Percentiles rank a stretch among this genome's conserved stretches.
Conservation (phyloP, 2,113 vertebrate species). For the Empidonax alnorum region DNA sequence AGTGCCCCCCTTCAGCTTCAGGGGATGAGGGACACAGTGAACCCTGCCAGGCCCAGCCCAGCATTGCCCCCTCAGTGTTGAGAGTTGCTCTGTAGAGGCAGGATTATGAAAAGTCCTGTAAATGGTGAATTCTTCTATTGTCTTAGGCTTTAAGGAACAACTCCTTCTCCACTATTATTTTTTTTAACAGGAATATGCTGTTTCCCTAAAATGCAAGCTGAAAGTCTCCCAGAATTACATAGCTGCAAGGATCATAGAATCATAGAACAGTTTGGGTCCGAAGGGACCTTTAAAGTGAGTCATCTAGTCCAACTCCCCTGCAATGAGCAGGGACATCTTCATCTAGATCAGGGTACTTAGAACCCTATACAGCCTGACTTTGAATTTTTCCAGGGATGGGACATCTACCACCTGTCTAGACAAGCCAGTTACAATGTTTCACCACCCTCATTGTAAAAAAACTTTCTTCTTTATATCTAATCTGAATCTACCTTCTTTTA, state of each 20-base stretch:
- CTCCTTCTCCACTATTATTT: not conserved
- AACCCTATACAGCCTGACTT: not conserved
- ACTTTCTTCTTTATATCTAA: not conserved
- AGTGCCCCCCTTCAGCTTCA: not conserved
- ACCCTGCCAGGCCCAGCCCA: not conserved
- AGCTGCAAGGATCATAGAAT: not conserved
- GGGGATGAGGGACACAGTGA: not conserved
- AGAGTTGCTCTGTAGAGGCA: not conserved
- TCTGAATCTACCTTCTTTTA: not conserved
- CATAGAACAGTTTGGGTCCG: not conserved
- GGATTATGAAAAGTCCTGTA: not conserved
- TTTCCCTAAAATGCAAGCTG: not conserved
- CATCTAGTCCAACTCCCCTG: not conserved
- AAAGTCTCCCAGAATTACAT: not conserved
- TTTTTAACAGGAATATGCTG: not conserved
- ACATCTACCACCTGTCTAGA: not conserved
- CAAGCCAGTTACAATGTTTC: not conserved
- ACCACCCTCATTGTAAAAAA: not conserved
- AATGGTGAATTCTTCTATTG: not conserved
- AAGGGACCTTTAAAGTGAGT: not conserved
- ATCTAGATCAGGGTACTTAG: not conserved
- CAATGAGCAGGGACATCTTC: not conserved
- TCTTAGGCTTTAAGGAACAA: not conserved
- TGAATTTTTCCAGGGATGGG: not conserved
- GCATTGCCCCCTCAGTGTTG: not conserved